Base-by-base conservation (phyloP, 2,113 vertebrate genomes). In the Coregonus clupeaformis region DNA sequence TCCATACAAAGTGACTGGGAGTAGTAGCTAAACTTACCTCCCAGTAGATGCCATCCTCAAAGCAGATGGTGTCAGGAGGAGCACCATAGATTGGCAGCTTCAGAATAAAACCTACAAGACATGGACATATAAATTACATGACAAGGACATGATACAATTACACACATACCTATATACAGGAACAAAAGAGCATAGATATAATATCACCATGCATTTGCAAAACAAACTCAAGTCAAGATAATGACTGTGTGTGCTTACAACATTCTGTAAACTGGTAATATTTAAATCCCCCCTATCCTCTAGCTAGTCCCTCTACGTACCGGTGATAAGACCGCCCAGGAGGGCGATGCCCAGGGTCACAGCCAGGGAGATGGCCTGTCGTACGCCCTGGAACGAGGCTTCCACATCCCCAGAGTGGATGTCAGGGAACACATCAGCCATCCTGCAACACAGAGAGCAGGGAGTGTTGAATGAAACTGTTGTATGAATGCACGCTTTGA, bases 291-390 rank as follows among this genome's bases (percentile, higher is more conserved):
- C 9, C 57, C 5, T 13, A 20, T 60, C 57, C 12, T 64, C 25
- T 27, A 27, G 13, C 24, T 16, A 29, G 6, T 36, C 24, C 36
- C 16, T 70, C 27, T 4, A 86, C 96, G 77, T 83, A 98, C 97
- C 97, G 6, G 92, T 93, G 63, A 98, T 0, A 7, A 84, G 68
- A 0, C 96, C 96, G 0, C 97, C 96, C 1, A 94, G 3, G 0
- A 84, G 12, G 11, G 96, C 95, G 0, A 96, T 74, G 24, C 85
- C 90, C 65, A 99, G 90, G 0, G 97, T 96, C 77, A 97, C 68
- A 0, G 83, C 90, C 27, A 98, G 87, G 1, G 95, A 94, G 0
- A 90, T 62, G 27, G 94, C 91, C 85, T 99, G 97, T 36, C 77
- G 57, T 0, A 91, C 0, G 0, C 88, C 95, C 76, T 98, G 97